Percentiles rank a stretch among this genome's conserved stretches.
phyloP scores from a whole-genome alignment of 1,140 invertebrate species.

The Carcinoscorpius rotundicauda region DNA sequence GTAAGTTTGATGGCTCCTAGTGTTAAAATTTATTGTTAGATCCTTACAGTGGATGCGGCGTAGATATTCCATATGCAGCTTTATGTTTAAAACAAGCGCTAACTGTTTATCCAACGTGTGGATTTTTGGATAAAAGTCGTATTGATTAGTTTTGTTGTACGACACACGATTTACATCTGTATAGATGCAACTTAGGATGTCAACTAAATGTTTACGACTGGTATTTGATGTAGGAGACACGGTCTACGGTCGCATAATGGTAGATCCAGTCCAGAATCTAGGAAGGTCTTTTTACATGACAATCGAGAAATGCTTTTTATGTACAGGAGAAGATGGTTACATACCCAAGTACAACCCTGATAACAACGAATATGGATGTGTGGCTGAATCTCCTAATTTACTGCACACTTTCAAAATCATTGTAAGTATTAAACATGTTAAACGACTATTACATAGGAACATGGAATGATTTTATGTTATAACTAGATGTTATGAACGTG shows the following conservation, averaged over 20 bases:
- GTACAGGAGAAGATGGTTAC: conserved; percentile 36
- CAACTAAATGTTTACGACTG: too few species aligned
- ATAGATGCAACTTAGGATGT: too few species aligned
- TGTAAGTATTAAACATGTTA: conserved; percentile 25
- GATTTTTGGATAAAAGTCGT: too few species aligned
- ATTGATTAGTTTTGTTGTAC: too few species aligned
- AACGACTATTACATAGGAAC: too few species aligned
- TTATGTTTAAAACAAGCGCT: too few species aligned
- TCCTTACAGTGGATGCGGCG: too few species aligned
- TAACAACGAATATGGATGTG: conserved; percentile 33
- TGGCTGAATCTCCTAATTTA: conserved; percentile 30
- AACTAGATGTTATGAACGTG: neutral
- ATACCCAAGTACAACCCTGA: conserved; percentile 35
- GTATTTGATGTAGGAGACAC: conserved; percentile 28
- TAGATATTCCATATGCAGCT: too few species aligned
- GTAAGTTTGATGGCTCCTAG: too few species aligned
- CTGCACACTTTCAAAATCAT: conserved; percentile 33
- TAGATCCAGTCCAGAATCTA: conserved; percentile 31
- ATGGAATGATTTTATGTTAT: neutral
- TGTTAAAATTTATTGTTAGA: too few species aligned
- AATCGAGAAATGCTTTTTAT: conserved; percentile 37
- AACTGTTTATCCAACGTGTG: too few species aligned
- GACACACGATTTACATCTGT: too few species aligned
- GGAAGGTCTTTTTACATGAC: conserved; percentile 29
- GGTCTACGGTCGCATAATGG: conserved; percentile 33